Percentiles rank a stretch among this genome's conserved stretches.
Conservation (phyloP, 2,888 invertebrate species). For the Tiliacea aurago region DNA sequence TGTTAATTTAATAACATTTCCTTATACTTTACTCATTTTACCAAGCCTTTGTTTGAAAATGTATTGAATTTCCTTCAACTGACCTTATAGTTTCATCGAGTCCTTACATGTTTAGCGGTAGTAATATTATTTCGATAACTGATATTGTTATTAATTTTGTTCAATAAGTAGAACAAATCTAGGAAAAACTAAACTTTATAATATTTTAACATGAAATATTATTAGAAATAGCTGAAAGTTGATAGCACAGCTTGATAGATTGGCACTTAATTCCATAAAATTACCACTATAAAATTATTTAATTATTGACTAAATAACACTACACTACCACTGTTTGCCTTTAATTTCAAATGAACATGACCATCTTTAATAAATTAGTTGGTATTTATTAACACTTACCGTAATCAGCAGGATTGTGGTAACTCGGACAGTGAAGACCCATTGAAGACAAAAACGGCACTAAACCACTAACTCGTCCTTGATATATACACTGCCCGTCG, state of each 20-base stretch:
- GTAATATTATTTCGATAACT: conserved; percentile 14
- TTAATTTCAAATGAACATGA: conserved; percentile 2
- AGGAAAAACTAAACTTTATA: neutral
- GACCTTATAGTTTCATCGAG: conserved; percentile 19
- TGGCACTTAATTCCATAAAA: neutral
- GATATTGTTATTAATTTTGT: conserved; percentile 17
- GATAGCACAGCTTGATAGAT: neutral
- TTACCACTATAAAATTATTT: neutral
- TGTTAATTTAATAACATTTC: conserved; percentile 20
- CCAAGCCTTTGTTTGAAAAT: conserved; percentile 31
- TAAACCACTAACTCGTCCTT: conserved; percentile 95
- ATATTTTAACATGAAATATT: neutral
- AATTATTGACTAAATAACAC: neutral
- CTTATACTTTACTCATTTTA: neutral
- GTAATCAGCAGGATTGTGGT: conserved; percentile 99
- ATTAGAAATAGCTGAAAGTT: neutral
- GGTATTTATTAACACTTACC: conserved; percentile 88
- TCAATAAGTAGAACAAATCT: neutral
- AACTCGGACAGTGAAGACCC: conserved; percentile 97
- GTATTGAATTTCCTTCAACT: conserved; percentile 22
- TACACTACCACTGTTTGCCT: neutral
- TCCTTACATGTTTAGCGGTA: conserved; percentile 23
- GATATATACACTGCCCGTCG: conserved; percentile 98
- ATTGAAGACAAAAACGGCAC: conserved; percentile 97
- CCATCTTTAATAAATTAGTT: neutral